Base-by-base conservation (phyloP, 1,140 invertebrate genomes). In the Lutraria rhynchaena region DNA sequence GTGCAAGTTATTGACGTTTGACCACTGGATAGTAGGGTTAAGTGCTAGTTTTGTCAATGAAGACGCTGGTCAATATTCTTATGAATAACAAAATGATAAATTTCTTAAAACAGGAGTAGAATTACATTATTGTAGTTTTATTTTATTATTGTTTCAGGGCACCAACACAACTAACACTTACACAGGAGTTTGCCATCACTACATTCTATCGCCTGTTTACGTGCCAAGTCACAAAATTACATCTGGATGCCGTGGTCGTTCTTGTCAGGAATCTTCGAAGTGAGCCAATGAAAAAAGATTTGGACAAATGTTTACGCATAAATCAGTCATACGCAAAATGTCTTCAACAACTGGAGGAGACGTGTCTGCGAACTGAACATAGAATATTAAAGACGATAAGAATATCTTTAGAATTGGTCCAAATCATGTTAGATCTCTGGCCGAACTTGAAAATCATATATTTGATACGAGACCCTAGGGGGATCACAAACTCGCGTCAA, bases 381-480 rank as follows among this genome's bases (percentile, higher is more conserved):
- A 37, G 63, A 2, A 24, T 67, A 22, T 29, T 49, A 27, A 67
- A 67, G 33, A 67, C 63, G 27, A 67, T 67, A 4, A n/a, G 63
- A 13, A 46, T 67, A 17, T 67, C 63, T 4, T 49, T 67, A 41
- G 63, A 67, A 46, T 41, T 67, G 31, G 63, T 46, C 1, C 0
- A 49, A 3, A 67, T 2, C 0, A 46, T 67, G 63, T 31, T 67
- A 41, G 44, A 31, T 24, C 22, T 67, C 15, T 67, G 63, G 63
- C 63, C 63, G 4, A 67, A 67, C 44, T 46, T 67, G 44, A 67
- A 46, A 49, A n/a, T 67, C 11, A 29, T 67, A 19, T 41, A 67
- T 49, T 31, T 67, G 31, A 24, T 67, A 29, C 63, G 63, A 17
- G 63, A 67, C n/a, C 63, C 63, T 7, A 67, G 63, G 24, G 63